Evolutionary conservation across 1,140 invertebrate species (phyloP), one percentile per base, ranked within the genome.

Genomic region (Euwallacea fornicatus): DNA sequence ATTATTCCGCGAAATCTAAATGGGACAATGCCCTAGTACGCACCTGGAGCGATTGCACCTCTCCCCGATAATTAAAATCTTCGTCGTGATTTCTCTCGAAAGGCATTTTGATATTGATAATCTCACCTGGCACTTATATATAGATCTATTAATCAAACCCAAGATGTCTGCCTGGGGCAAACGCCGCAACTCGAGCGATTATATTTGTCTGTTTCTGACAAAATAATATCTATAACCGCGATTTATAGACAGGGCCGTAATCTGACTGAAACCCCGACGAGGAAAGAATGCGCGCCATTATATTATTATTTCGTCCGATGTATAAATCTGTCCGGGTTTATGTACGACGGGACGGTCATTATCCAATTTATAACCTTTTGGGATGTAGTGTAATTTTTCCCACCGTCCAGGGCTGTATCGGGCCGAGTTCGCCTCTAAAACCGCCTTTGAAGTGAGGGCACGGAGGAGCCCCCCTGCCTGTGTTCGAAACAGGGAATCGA

Each of bases 121-220:
- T 50, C 46, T 13, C 46, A 50, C 46, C 46, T 50, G 46, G 46
- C 46, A 50, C 46, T 50, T 50, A 11, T 50, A 50, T 50, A 11
- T 13, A 13, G 46, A 50, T 50, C 46, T 50, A 77, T 77, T 77
- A 77, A 77, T 77, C 76, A 77, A 64, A 67, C 11, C 6, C 43
- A 61, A 61, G 66, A 68, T n/a, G 42, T 68, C 44, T 68, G 66
- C 56, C 66, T 42, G 46, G 62, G 62, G 43, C 43, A 61, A 58
- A 46, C 44, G 58, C 56, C 56, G 43, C 42, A 41, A 7, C 56
- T 10, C 54, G 7, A 53, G 56, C 66, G 75, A 78, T 78, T 78
- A 78, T 76, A 73, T 78, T 75, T 75, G 76, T 78, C 75, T 73
- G 73, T 46, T 72, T 69, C 76, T 78, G 75, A 78, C 76, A 75